Evolutionary conservation across 2,888 invertebrate genomes (phyloP).

Genomic region (Steinernema carpocapsae): DNA sequence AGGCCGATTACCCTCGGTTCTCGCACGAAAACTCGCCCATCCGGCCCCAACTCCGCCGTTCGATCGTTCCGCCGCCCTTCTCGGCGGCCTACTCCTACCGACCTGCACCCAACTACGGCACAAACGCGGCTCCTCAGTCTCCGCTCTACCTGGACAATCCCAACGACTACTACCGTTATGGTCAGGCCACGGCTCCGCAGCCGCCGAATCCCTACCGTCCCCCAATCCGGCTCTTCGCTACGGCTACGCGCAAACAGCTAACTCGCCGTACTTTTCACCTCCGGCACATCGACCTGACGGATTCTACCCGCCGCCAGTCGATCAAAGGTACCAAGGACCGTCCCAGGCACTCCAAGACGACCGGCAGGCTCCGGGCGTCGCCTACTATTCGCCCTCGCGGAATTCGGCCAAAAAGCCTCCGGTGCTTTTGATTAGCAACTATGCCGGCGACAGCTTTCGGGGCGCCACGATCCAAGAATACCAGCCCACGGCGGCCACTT

Average conservation of each 20-base stretch:
- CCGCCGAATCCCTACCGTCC: slow-evolving; percentile 14
- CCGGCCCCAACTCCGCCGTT: slow-evolving; percentile 27
- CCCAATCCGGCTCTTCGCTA: slow-evolving; percentile 16
- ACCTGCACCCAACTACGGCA: neutral
- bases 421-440: slow-evolving; percentile 42
- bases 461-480: slow-evolving; percentile 15
- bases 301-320: neutral
- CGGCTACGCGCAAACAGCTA: neutral
- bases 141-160: slow-evolving; percentile 18
- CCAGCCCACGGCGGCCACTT: slow-evolving; percentile 15
- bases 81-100: slow-evolving; percentile 3
- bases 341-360: neutral
- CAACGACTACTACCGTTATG: slow-evolving; percentile 26
- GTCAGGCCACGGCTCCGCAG: neutral
- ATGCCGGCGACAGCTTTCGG: slow-evolving; percentile 28
- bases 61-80: slow-evolving; percentile 15
- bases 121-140: neutral
- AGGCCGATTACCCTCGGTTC: slow-evolving; percentile 5
- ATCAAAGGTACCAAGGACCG: neutral
- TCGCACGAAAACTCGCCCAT: slow-evolving; percentile 28
- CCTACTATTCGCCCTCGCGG: slow-evolving; percentile 28
- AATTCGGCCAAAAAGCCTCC: slow-evolving; percentile 38
- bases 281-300: slow-evolving; percentile 2
- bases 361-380: slow-evolving; percentile 19
- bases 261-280: neutral